These are phyloP conservation scores for Arizona elegans DNA, from an alignment of 2,113 vertebrate genomes.

Conservation along the genomic window DNA sequence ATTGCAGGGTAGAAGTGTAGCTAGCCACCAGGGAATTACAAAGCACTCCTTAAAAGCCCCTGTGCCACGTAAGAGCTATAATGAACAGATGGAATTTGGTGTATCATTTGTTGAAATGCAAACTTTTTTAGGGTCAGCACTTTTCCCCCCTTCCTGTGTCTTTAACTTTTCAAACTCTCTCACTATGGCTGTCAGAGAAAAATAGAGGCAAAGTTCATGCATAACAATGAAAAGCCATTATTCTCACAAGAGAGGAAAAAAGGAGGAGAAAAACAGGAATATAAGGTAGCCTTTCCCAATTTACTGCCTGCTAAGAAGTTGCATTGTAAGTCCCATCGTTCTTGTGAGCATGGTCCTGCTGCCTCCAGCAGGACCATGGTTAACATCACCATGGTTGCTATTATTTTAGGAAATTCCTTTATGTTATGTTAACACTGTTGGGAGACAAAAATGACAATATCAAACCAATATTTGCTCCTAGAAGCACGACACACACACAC, in stretches of 20 bases:
- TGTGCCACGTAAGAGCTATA: constrained; percentile 39
- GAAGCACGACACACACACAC: too few relatives aligned
- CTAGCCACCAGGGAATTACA: constrained; percentile 48
- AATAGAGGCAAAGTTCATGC: neutral
- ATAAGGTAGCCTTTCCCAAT: neutral
- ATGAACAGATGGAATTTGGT: constrained; percentile 51
- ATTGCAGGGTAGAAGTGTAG: constrained; percentile 41
- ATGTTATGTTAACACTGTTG: neutral
- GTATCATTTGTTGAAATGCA: constrained; percentile 26
- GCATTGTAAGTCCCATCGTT: neutral
- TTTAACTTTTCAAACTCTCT: constrained; percentile 38
- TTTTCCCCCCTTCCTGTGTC: constrained; percentile 24
- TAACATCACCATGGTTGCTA: constrained; percentile 11
- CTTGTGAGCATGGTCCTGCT: neutral
- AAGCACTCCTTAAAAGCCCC: constrained; percentile 58
- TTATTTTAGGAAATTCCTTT: constrained; percentile 31
- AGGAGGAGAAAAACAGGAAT: neutral
- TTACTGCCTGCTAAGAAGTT: neutral
- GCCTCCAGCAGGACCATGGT: neutral
- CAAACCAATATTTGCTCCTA: too few relatives aligned
- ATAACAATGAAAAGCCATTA: constrained; percentile 3
- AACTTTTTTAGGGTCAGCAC: constrained; percentile 18
- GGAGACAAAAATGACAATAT: neutral
- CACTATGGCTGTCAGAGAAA: neutral
- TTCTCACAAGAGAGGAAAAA: constrained; percentile 22